Percentiles rank a stretch among this genome's conserved stretches.
Conservation (phyloP, 2,797 vertebrate genomes). For the Heterohyrax brucei region DNA sequence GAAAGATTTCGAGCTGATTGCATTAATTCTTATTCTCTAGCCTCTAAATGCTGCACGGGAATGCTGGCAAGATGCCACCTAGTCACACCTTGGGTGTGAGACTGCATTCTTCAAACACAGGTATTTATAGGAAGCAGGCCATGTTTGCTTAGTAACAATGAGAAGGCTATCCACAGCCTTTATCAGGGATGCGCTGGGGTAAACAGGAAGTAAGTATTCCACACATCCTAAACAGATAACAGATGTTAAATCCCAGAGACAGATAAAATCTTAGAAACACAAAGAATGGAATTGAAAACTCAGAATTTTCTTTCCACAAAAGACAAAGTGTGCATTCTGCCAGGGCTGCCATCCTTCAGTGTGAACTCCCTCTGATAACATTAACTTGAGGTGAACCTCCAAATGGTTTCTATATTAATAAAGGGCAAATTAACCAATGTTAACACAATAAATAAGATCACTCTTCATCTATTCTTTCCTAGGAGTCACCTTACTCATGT, state of each 20-base stretch:
- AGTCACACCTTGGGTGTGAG: constrained; percentile 56
- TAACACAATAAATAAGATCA: not conserved
- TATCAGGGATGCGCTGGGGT: constrained; percentile 23
- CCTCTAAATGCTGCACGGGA: constrained; percentile 10
- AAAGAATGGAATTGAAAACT: constrained; percentile 58
- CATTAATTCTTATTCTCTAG: constrained; percentile 1
- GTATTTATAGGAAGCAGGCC: constrained; percentile 77
- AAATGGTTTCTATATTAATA: not conserved
- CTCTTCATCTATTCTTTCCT: not conserved
- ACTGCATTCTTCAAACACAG: constrained; percentile 65
- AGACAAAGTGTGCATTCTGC: not conserved
- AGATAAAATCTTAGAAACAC: constrained; percentile 60
- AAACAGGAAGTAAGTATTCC: constrained; percentile 84
- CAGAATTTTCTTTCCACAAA: constrained; percentile 57
- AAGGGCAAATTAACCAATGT: constrained; percentile 29
- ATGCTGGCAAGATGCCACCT: not conserved
- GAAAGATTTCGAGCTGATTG: constrained; percentile 33
- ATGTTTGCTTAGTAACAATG: constrained; percentile 72
- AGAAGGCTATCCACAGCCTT: constrained; percentile 70
- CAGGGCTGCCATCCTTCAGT: not conserved
- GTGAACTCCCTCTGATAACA: not conserved
- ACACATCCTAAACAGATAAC: constrained; percentile 65
- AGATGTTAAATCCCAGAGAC: constrained; percentile 10
- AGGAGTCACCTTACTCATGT: not conserved
- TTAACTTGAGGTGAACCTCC: not conserved